A percentile compares a stretch with the other conserved stretches of the same genome.
Conservation (phyloP, 2,888 invertebrate species). For the Ceramica pisi region DNA sequence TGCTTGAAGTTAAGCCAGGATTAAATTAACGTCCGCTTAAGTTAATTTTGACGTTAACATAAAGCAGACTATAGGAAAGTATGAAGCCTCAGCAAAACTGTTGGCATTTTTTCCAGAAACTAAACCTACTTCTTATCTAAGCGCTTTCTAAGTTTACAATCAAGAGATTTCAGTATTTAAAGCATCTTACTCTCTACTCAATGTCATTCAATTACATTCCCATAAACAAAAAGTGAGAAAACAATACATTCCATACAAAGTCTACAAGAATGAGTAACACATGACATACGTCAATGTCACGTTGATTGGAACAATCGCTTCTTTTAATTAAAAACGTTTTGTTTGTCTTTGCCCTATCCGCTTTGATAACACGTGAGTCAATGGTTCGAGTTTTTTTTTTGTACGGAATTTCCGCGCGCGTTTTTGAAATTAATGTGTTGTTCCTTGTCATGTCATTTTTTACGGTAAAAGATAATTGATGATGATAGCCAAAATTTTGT, state of each 20-base stretch:
- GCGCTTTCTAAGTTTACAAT: neutral
- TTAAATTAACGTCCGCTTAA: neutral
- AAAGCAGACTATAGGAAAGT: neutral
- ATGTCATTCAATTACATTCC: neutral
- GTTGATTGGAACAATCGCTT: conserved; percentile 57
- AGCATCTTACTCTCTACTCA: neutral
- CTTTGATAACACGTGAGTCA: conserved; percentile 35
- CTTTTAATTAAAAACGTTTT: conserved; percentile 61
- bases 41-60: neutral
- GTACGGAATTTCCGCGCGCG: conserved; percentile 4
- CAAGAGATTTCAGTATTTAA: neutral
- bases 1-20: neutral
- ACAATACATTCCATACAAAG: conserved; percentile 18
- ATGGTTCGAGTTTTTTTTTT: conserved; percentile 10
- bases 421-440: conserved; percentile 26
- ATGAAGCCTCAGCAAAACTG: neutral
- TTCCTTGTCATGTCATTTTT: conserved; percentile 16
- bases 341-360: conserved; percentile 49
- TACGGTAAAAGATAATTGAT: conserved; percentile 4
- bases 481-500: conserved; percentile 3
- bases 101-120: neutral
- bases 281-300: conserved; percentile 54
- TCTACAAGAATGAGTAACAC: conserved; percentile 32
- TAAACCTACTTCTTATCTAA: neutral
- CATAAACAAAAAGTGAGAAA: conserved; percentile 27